Evolutionary conservation across 2,797 vertebrate genomes (phyloP).

Genomic region (Lepus oiostolus): DNA sequence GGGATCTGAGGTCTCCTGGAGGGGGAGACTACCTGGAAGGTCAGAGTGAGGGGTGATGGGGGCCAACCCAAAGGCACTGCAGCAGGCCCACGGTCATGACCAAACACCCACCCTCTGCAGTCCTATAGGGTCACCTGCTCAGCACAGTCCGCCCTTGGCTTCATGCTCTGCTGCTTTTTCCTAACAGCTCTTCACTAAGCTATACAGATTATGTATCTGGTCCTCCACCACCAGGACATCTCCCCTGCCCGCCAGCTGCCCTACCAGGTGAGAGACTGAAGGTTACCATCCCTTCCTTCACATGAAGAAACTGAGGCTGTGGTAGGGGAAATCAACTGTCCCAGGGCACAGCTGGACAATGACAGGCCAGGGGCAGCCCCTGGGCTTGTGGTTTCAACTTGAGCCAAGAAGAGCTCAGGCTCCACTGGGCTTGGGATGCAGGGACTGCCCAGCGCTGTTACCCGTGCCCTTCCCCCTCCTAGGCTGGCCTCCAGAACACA

Average conservation of each 20-base stretch:
- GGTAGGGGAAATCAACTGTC: background rate
- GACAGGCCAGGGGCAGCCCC: background rate
- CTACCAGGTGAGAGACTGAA: background rate
- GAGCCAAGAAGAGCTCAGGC: background rate
- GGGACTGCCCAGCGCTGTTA: background rate
- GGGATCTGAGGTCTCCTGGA: background rate
- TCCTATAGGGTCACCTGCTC: background rate
- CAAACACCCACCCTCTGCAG: rapidly evolving
- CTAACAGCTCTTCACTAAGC: background rate
- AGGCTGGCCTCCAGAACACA: too few species aligned
- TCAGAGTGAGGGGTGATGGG: background rate
- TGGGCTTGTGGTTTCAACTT: background rate
- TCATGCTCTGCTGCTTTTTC: background rate
- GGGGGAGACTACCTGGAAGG: background rate
- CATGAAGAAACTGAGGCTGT: background rate
- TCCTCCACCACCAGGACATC: background rate
- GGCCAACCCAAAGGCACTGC: background rate
- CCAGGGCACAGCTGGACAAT: background rate
- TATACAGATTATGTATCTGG: background rate
- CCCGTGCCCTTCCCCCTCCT: background rate
- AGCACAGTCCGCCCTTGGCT: background rate
- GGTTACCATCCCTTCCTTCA: background rate
- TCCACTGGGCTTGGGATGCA: background rate
- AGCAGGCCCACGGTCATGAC: too few species aligned
- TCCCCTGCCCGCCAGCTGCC: background rate